Evolutionary conservation across 2,888 invertebrate genomes (phyloP), one percentile per base, ranked within the genome.

Genomic region (Hirtodrosophila trivittata): DNA sequence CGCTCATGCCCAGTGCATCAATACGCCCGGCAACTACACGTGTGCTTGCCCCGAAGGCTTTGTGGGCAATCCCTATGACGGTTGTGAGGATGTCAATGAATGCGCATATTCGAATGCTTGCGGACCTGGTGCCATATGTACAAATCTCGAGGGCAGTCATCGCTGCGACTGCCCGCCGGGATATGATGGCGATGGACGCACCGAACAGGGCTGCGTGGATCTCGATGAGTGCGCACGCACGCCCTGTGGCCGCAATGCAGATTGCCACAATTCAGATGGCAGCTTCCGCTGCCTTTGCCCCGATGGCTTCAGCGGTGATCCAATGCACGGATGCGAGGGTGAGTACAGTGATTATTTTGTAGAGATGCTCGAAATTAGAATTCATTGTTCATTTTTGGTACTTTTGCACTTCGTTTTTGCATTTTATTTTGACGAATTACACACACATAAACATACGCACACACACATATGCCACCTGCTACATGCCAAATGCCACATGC

Each of bases 111-210:
- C 92, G 9, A 93, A 92, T 41, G 93, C 94, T 47, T 98, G 98
- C 90, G 97, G 95, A 46, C 92, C 93, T 35, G 94, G 95, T 66
- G 96, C 97, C 13, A 90, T 94, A 52, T 97, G 97, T 91, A 93
- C 93, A 50, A 97, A 97, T 90, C 91, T 95, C 60, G 94, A 94
- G 58, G 97, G 97, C 60, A 94, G 94, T 71, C 94, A 95, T 91
- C 94, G 94, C 89, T 97, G 97, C 92, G 94, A 95, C 88, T 97
- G 97, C 88, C 95, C 95, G 18, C 92, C 94, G 62, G 97, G 96
- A 70, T 95, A 93, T 90, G 94, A 95, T 68, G 97, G 97, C 14
- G 95, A 96, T 88, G 94, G 96, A 32, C 93, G 93, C 75, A 93
- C 93, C 63, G 91, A 92, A 9, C 66, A 75, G 43, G 94, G 94